phyloP scores from a whole-genome alignment of 2,888 invertebrate genomes.

The Parnassius orleans region DNA sequence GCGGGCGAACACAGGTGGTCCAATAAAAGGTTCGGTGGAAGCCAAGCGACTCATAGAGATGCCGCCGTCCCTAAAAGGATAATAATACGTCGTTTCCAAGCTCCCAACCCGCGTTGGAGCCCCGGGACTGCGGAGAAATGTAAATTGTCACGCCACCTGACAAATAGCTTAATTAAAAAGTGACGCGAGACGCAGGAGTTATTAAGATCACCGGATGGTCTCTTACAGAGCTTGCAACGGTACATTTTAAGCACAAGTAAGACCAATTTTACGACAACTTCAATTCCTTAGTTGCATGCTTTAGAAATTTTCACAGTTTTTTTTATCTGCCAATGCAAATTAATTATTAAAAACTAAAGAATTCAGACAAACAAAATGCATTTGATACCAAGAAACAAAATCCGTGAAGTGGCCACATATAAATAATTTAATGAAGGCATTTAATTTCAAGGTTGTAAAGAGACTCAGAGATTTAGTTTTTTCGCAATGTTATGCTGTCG shows the following conservation, averaged over 20 bases:
- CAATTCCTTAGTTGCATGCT: constrained; percentile 41
- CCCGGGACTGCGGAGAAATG: constrained; percentile 71
- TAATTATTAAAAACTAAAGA: too few relatives aligned
- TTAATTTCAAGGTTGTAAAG: constrained; percentile 73
- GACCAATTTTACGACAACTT: constrained; percentile 36
- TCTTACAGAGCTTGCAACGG: constrained; percentile 39
- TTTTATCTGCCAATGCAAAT: too few relatives aligned
- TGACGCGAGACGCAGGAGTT: constrained; percentile 68
- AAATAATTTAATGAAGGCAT: constrained; percentile 67
- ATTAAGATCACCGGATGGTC: constrained; percentile 58
- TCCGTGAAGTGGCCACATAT: constrained; percentile 61
- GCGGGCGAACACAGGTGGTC: constrained; percentile 76
- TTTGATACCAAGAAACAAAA: not conserved
- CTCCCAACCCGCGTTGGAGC: constrained; percentile 54
- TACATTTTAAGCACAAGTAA: constrained; percentile 41
- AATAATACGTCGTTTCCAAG: constrained; percentile 78
- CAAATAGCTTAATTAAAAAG: constrained; percentile 80
- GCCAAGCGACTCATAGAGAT: constrained; percentile 63
- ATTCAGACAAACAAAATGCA: not conserved
- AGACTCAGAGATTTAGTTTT: constrained; percentile 67
- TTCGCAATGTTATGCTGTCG: constrained; percentile 71
- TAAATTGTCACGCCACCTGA: constrained; percentile 73
- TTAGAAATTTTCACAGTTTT: constrained; percentile 38
- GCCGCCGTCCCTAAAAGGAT: constrained; percentile 80
- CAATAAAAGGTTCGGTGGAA: constrained; percentile 70